Evolutionary conservation across 92 coral and sea anemone genomes (phyloP).

Genomic region (Palythoa grandis): DNA sequence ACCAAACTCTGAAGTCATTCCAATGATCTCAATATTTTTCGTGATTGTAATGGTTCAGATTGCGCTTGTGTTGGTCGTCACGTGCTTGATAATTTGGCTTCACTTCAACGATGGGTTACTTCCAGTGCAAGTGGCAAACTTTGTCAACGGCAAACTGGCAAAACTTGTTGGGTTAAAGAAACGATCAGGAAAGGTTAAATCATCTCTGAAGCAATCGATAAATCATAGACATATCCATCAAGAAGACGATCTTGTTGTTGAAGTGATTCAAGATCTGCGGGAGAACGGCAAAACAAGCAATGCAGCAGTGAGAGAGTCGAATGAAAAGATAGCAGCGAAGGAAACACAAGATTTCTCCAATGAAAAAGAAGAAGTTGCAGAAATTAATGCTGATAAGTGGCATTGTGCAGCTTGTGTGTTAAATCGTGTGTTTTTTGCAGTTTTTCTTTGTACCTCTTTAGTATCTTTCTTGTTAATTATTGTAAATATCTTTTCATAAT

Average conservation of each 20-base stretch:
- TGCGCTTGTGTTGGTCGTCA: slow-evolving; percentile 35
- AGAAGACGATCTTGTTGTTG: not conserved
- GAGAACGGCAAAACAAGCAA: not conserved
- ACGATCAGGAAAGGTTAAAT: not conserved
- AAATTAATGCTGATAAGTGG: not conserved
- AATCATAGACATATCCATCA: not conserved
- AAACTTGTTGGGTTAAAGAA: not conserved
- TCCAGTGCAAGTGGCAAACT: slow-evolving; percentile 10
- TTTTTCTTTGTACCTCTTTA: not conserved
- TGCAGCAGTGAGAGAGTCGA: not conserved
- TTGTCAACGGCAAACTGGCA: not conserved
- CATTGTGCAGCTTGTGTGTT: not conserved
- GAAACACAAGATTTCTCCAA: not conserved
- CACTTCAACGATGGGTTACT: not conserved
- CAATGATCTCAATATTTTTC: slow-evolving; percentile 14
- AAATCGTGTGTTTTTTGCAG: not conserved
- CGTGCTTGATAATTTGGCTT: slow-evolving; percentile 12
- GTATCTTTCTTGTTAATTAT: not conserved
- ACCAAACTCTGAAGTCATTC: too few relatives aligned
- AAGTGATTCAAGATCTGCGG: not conserved
- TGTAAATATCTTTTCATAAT: not conserved
- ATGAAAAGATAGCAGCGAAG: not conserved
- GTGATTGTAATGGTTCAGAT: slow-evolving; percentile 25
- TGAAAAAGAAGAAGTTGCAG: not conserved
- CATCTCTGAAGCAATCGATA: too few relatives aligned